phyloP scores from a whole-genome alignment of 2,113 vertebrate species.

The Nerophis lumbriciformis region DNA sequence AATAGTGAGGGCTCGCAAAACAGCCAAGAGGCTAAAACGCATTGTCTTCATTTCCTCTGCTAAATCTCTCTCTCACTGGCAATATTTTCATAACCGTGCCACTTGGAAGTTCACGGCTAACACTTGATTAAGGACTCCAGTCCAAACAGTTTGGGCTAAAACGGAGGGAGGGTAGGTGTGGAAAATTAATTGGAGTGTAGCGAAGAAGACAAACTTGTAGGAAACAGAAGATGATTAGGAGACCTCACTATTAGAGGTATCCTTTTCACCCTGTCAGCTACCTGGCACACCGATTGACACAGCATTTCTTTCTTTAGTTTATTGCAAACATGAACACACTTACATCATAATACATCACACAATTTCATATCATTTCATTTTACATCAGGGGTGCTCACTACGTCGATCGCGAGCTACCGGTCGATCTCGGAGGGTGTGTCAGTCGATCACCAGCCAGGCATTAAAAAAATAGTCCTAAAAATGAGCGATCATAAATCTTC shows the following conservation, averaged over 20 bases:
- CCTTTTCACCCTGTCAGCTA: constrained; percentile 33
- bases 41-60: constrained; percentile 72
- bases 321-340: too few relatives aligned
- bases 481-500: too few relatives aligned
- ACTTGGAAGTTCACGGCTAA: constrained; percentile 66
- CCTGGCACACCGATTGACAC: constrained; percentile 24
- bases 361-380: too few relatives aligned
- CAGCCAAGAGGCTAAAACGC: constrained; percentile 46
- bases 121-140: constrained; percentile 73
- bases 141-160: constrained; percentile 68
- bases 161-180: constrained; percentile 34
- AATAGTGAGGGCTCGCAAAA: constrained; percentile 53
- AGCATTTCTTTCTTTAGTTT: too few relatives aligned
- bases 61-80: constrained; percentile 68
- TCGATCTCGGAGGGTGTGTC: too few relatives aligned
- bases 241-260: constrained; percentile 40
- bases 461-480: too few relatives aligned
- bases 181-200: constrained; percentile 65
- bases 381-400: too few relatives aligned
- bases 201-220: constrained; percentile 48
- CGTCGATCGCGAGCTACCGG: too few relatives aligned
- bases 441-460: too few relatives aligned
- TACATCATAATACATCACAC: too few relatives aligned
- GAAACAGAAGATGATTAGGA: constrained; percentile 58
- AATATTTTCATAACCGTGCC: constrained; percentile 76